Percentiles rank a stretch among this genome's conserved stretches.
Evolutionary conservation across 2,113 vertebrate species (phyloP).

Genomic region (Nansenia antarctica): DNA sequence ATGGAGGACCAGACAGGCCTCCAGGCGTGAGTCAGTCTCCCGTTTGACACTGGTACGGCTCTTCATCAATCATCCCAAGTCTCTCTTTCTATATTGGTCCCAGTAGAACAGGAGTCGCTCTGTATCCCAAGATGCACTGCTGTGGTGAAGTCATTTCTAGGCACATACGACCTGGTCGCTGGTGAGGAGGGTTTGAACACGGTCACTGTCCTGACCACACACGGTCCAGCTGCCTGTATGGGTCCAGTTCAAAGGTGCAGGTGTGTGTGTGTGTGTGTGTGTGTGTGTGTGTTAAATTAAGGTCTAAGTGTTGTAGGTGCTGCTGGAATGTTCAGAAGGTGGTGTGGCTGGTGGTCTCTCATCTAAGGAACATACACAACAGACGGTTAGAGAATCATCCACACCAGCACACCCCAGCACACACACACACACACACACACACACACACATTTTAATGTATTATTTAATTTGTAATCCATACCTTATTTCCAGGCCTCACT

Average conservation of each 20-base stretch:
- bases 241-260: background rate
- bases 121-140: background rate
- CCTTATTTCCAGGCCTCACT: conserved; percentile 39
- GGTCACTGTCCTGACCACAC: background rate
- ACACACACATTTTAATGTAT: background rate
- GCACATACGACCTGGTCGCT: no score
- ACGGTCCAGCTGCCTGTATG: background rate
- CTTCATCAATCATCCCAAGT: no score
- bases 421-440: background rate
- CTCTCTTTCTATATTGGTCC: background rate
- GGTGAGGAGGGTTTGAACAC: no score
- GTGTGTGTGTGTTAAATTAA: no score
- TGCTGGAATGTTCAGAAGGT: background rate
- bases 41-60: no score
- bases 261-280: background rate
- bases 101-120: background rate
- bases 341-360: background rate
- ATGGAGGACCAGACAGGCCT: no score
- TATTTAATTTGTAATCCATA: conserved; percentile 46
- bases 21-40: no score
- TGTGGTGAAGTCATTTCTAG: background rate
- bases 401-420: background rate
- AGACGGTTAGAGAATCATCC: background rate
- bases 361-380: background rate
- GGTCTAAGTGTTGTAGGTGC: background rate